Conservation (phyloP, 2,113 vertebrate species). For the Salvelinus namaycush region DNA sequence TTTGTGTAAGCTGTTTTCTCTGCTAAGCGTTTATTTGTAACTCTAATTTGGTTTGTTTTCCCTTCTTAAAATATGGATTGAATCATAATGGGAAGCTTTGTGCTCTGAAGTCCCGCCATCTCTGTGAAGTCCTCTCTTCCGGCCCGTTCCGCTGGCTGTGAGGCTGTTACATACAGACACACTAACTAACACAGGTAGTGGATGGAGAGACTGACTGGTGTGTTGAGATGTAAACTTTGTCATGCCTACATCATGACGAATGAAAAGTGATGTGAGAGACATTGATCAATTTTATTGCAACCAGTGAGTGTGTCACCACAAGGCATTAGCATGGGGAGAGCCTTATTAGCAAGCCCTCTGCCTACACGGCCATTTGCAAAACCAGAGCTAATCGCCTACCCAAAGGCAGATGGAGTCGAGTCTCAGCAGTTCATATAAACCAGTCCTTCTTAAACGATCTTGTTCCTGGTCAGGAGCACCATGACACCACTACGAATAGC, state of each 20-base stretch:
- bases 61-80: slow-evolving; percentile 35
- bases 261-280: neutral
- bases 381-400: slow-evolving; percentile 23
- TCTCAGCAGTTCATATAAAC: neutral
- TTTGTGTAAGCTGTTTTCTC: slow-evolving; percentile 22
- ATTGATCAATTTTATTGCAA: slow-evolving; percentile 16
- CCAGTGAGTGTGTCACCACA: slow-evolving; percentile 26
- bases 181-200: neutral
- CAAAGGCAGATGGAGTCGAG: slow-evolving; percentile 32
- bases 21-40: slow-evolving; percentile 51
- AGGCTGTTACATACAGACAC: slow-evolving; percentile 6
- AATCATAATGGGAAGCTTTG: slow-evolving; percentile 32
- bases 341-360: slow-evolving; percentile 22
- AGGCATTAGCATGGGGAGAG: slow-evolving; percentile 17
- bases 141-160: slow-evolving; percentile 31
- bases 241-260: neutral
- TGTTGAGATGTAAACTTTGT: slow-evolving; percentile 12
- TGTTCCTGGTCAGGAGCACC: slow-evolving; percentile 26
- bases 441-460: slow-evolving; percentile 29
- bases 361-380: slow-evolving; percentile 26
- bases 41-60: slow-evolving; percentile 48
- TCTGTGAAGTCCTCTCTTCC: slow-evolving; percentile 26
- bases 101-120: slow-evolving; percentile 26
- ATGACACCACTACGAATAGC: slow-evolving; percentile 37
- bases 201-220: slow-evolving; percentile 31